phyloP scores from a whole-genome alignment of 2,797 vertebrate genomes.

The Heteromormyrus szaboi region DNA sequence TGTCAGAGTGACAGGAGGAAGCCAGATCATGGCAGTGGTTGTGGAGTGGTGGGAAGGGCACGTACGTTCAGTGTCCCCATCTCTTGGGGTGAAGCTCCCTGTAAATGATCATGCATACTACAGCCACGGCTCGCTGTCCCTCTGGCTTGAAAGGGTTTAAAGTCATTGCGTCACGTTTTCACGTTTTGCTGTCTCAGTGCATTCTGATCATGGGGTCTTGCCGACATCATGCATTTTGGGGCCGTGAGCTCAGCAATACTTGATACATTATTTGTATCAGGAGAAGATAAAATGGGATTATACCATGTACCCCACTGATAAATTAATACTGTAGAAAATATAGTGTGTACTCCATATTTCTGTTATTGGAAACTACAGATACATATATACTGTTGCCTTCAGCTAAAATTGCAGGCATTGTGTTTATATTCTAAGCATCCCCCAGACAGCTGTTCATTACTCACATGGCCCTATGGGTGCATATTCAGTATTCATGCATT shows the following conservation, averaged over 20 bases:
- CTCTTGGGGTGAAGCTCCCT: not conserved
- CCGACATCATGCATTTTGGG: not conserved
- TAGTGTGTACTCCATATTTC: not conserved
- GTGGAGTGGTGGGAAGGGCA: not conserved
- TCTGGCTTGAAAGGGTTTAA: not conserved
- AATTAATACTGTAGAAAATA: not conserved
- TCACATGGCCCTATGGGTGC: slow-evolving; percentile 33
- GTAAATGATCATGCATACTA: not conserved
- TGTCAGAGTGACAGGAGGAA: not conserved
- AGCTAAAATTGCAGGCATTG: slow-evolving; percentile 23
- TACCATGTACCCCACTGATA: not conserved
- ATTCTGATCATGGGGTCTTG: not conserved
- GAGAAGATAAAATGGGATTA: slow-evolving; percentile 4
- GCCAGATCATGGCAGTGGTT: not conserved
- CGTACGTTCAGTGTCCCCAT: not conserved
- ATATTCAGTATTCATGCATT: slow-evolving; percentile 42
- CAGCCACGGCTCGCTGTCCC: not conserved
- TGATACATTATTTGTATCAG: not conserved
- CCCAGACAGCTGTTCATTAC: slow-evolving; percentile 26
- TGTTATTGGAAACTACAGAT: not conserved
- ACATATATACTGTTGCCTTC: not conserved
- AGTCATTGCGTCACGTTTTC: not conserved
- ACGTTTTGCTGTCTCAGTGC: not conserved
- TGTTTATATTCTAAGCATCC: slow-evolving; percentile 42
- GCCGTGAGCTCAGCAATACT: not conserved